These are phyloP conservation scores for Hydrozoanthus gracilis DNA, from an alignment of 92 coral and sea anemone genomes.

Conservation along the genomic window DNA sequence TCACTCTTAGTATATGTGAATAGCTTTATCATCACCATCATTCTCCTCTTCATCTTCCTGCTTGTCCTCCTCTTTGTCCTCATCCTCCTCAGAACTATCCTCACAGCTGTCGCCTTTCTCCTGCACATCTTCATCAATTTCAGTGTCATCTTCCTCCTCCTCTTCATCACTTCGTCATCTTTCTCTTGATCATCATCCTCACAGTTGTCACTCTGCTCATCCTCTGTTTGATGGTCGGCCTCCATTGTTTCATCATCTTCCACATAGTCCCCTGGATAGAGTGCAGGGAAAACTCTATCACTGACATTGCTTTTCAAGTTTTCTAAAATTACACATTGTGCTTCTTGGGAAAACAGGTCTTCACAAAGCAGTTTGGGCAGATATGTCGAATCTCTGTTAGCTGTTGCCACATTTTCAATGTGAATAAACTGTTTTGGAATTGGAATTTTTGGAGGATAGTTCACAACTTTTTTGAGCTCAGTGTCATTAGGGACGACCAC, in stretches of 20 bases:
- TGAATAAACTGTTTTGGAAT: neutral
- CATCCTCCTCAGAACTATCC: neutral
- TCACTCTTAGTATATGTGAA: neutral
- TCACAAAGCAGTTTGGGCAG: slow-evolving; percentile 2
- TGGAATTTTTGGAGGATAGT: neutral
- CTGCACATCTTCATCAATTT: neutral
- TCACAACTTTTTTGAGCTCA: neutral
- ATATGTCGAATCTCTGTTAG: neutral
- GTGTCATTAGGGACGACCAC: neutral
- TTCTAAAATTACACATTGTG: neutral
- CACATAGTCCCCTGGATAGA: neutral
- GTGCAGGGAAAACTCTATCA: neutral
- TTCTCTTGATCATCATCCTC: neutral
- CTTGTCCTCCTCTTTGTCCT: neutral
- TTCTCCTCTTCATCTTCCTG: no score
- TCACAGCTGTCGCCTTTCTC: neutral
- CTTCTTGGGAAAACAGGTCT: slow-evolving; percentile 1
- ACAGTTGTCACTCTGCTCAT: neutral
- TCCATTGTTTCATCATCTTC: neutral
- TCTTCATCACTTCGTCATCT: neutral
- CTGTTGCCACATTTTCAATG: slow-evolving; percentile 4
- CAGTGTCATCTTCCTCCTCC: neutral
- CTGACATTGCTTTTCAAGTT: neutral
- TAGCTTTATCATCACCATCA: neutral
- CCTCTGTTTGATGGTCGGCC: neutral